Evolutionary conservation across 2,113 vertebrate species (phyloP), one percentile per base, ranked within the genome.

Genomic region (Pterophyllum scalare): DNA sequence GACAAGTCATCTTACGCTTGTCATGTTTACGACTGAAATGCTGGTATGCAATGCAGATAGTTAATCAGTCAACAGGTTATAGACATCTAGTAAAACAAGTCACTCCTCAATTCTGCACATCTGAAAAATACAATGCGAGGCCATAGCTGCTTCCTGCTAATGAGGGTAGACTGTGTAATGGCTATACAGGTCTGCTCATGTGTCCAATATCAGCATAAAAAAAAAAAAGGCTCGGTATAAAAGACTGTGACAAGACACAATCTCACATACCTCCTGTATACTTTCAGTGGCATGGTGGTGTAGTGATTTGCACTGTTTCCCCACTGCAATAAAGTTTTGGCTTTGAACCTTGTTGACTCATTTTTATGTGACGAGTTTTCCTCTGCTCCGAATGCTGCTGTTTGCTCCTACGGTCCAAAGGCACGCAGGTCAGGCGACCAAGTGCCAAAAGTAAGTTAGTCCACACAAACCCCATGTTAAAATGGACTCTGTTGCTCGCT

Each of bases 21-120:
- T 77, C 81, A 33, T 57, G 38, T 85, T 79, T 85, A 88, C 79
- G 67, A 84, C 12, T 15, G 59, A 79, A 86, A 20, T 15, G 14
- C 33, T 14, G 10, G 49, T 46, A 60, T 78, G 75, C 61, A 19
- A 75, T 20, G 49, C 75, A 58, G 65, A 35, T 75, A 20, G 88
- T 93, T 91, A 93, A 94, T 80, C 79, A 78, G 28, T 26, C 40
- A 38, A 12, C 46, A n/a, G 14, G 33, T 35, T 20, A 28, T 52
- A 62, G 28, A 35, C 35, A 59, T 38, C 13, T 20, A 40, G 14
- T 72, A 82, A 56, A 59, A 59, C 24, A 26, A 22, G 22, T 74
- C 17, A 77, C 75, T 31, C 17, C 28, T 10, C 7, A 77, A 28
- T 26, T 60, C 3, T 59, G 40, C 15, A 5, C 40, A 2, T 67